Evolutionary conservation across 2,113 vertebrate genomes (phyloP), one percentile per base, ranked within the genome.

Genomic region (Smithornis capensis): DNA sequence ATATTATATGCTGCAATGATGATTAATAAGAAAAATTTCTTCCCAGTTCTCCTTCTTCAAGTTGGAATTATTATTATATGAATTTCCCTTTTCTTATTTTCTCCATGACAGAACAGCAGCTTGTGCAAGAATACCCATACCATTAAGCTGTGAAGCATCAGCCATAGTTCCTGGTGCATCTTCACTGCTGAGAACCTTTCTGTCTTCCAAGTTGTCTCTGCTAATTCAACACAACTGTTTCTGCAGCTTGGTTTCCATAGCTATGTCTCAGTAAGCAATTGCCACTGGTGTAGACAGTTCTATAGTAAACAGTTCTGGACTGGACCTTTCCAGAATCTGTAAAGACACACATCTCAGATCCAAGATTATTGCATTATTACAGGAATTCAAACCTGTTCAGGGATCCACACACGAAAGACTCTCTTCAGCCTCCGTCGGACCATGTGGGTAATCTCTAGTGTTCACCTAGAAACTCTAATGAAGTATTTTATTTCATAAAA

Each of bases 111-210:
- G 57, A 44, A 33, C 33, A 80, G 24, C 5, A 62, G 6, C 33
- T 59, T 63, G 16, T 57, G 6, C 11, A 7, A 9, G 21, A 57
- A 4, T 35, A 63, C 44, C 22, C 16, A 59, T 12, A 52, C 25
- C 3, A 53, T 44, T 25, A 64, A 12, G 3, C 4, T 52, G 10
- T 40, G 63, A 67, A n/a, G 4, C 28, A 24, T n/a, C 6, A 77
- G 14, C 7, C 2, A 1, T 3, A 44, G 52, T 27, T 55, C 35
- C 60, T 21, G 6, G 21, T 65, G 62, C 2, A 0, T 35, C 45
- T 44, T 60, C 31, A 49, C 3, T 1, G 12, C 15, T 53, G 81
- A 92, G 7, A 9, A 33, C 8, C 5, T 78, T 73, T 53, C 33
- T 75, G 13, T 5, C 19, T 82, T 47, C 24, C 31, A 33, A 35